Base-by-base conservation (phyloP, 92 coral and sea anemone species). In the Nematostella vectensis region DNA sequence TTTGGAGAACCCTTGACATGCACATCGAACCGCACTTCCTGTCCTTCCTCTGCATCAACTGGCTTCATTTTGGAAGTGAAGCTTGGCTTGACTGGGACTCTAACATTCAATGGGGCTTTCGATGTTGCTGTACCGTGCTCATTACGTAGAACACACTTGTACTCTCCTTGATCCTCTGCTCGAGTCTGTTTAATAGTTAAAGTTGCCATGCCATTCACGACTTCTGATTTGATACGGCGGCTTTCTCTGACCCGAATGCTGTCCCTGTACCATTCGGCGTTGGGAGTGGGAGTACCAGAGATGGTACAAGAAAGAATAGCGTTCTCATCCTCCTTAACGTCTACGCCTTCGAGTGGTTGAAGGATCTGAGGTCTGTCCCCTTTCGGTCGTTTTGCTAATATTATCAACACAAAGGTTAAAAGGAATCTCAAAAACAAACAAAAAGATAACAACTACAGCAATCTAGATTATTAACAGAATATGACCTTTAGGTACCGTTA, bases 141-240 rank as follows among this genome's bases (percentile, higher is more conserved):
- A 25, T 93, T 93, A 9, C 77, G 64, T 3, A 84, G 83, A 13
- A 87, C 83, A 52, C 99, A 93, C 59, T 72, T 82, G 67, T 82
- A 93, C 16, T 75, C 83, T 25, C 99, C 99, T 43, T 81, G 74
- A 54, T 93, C 96, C 31, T 70, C 74, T 6, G 87, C 48, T 62
- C 67, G 74, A 11, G 79, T 57, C 28, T 81, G 73, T 36, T 58
- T 82, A 40, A 93, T 72, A 26, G 78, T 72, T 20, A 93, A 67
- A 2, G 78, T 62, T 27, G 80, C 54, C 28, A 74, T 61, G 19
- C 70, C 71, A 11, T 72, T 71, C 20, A 76, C 86, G 28, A 65
- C 49, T 44, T 77, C 78, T n/a, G 73, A 28, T 48, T 83, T 78
- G 2, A 93, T 47, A 25, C 89, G 75, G 16, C 94, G 69, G 26